phyloP scores from a whole-genome alignment of 2,113 vertebrate species.

The Mystacornis crossleyi region DNA sequence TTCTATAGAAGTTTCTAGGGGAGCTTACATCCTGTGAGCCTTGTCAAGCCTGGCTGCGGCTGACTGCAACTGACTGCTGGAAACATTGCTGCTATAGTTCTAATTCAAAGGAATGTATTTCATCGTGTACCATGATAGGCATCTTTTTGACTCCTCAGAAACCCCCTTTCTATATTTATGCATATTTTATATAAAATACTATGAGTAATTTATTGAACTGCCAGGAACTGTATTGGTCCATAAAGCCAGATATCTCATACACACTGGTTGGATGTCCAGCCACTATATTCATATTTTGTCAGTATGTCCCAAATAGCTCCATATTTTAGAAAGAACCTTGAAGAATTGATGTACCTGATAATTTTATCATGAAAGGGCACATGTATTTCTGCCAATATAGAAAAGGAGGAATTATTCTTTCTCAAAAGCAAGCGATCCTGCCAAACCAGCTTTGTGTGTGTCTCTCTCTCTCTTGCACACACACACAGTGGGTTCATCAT shows the following conservation, averaged over 20 bases:
- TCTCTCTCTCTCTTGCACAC: not conserved
- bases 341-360: not conserved
- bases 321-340: not conserved
- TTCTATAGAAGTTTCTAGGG: not conserved
- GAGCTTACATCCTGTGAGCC: not conserved
- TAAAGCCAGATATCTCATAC: not conserved
- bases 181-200: not conserved
- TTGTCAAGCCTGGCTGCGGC: not conserved
- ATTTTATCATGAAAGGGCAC: not conserved
- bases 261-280: not conserved
- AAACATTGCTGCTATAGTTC: not conserved
- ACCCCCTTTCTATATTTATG: not conserved
- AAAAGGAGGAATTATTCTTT: not conserved
- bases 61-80: not conserved
- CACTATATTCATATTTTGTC: not conserved
- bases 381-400: not conserved
- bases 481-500: not conserved
- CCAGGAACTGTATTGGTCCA: not conserved
- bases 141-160: not conserved
- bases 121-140: not conserved
- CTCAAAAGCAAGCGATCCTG: not conserved
- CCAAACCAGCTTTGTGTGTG: not conserved
- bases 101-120: not conserved
- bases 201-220: not conserved
- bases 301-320: not conserved